phyloP scores from a whole-genome alignment of 2,888 invertebrate species.

The Synanthedon myopaeformis region DNA sequence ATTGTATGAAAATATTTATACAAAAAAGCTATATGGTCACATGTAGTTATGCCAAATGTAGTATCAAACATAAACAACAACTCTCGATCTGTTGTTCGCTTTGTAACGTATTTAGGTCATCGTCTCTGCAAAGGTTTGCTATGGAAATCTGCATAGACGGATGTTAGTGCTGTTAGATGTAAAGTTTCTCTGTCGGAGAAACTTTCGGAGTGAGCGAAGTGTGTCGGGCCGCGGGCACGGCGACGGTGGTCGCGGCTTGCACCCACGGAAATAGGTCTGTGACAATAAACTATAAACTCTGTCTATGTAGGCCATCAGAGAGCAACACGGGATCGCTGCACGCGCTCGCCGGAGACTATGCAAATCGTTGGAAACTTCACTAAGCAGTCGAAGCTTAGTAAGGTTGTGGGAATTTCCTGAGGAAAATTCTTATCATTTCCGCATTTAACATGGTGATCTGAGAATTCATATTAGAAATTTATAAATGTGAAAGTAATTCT shows the following conservation, averaged over 20 bases:
- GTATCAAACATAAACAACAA: constrained; percentile 21
- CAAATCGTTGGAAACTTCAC: constrained; percentile 65
- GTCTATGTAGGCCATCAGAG: constrained; percentile 60
- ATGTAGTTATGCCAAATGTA: too few relatives aligned
- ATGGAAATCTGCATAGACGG: constrained; percentile 69
- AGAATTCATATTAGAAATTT: too few relatives aligned
- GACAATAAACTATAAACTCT: constrained; percentile 56
- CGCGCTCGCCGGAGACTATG: constrained; percentile 35
- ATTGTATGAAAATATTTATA: too few relatives aligned
- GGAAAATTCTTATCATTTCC: too few relatives aligned
- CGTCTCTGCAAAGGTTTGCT: constrained; percentile 51
- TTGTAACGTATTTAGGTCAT: constrained; percentile 57
- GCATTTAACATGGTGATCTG: too few relatives aligned
- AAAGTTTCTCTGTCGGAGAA: constrained; percentile 66
- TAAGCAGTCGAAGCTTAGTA: constrained; percentile 40
- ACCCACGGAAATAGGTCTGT: constrained; percentile 62
- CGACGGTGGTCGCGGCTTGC: constrained; percentile 38
- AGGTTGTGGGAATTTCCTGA: constrained; percentile 35
- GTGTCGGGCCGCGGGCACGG: constrained; percentile 44
- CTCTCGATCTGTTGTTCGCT: constrained; percentile 36
- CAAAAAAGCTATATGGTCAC: too few relatives aligned
- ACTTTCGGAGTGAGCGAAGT: constrained; percentile 62
- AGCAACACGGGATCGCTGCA: constrained; percentile 14
- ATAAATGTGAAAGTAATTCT: too few relatives aligned
- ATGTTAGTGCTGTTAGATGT: constrained; percentile 63